These are phyloP conservation scores for Brachionus asplanchnoidis DNA, from an alignment of 1,140 invertebrate genomes.

Conservation along the genomic window DNA sequence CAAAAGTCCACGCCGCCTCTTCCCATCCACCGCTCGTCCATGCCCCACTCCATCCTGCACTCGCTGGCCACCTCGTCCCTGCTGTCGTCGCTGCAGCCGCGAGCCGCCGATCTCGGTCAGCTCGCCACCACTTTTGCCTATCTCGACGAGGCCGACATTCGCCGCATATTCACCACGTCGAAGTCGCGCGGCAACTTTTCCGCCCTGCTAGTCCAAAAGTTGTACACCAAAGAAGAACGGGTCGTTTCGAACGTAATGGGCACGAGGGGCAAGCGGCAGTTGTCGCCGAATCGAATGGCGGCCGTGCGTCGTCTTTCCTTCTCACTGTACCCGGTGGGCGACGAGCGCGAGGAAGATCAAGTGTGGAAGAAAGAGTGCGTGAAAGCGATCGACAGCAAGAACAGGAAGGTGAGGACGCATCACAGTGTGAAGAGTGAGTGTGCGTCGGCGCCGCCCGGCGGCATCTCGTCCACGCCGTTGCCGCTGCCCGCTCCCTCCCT, in stretches of 20 bases:
- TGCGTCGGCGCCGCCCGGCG: neutral
- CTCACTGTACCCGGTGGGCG: neutral
- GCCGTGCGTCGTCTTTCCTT: neutral
- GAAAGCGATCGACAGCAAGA: conserved; percentile 39
- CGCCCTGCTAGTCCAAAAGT: conserved; percentile 24
- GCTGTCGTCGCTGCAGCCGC: neutral
- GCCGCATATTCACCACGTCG: conserved; percentile 1
- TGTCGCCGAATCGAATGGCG: neutral
- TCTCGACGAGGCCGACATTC: neutral
- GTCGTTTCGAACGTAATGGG: conserved; percentile 41
- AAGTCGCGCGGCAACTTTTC: conserved; percentile 37
- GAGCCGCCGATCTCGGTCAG: neutral
- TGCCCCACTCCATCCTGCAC: conserved; percentile 12
- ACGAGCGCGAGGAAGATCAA: conserved; percentile 13
- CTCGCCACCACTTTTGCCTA: neutral
- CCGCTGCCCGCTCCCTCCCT: neutral
- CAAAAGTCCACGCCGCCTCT: neutral
- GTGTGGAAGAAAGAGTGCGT: conserved; percentile 40
- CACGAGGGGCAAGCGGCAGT: conserved; percentile 29
- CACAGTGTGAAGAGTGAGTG: neutral
- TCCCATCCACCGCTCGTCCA: neutral
- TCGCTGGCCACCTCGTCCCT: neutral
- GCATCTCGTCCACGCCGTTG: neutral
- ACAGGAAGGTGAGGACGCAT: conserved; percentile 25
- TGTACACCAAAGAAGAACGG: conserved; percentile 8